These are phyloP conservation scores for Periplaneta americana DNA, from an alignment of 1,140 invertebrate genomes.

Conservation along the genomic window DNA sequence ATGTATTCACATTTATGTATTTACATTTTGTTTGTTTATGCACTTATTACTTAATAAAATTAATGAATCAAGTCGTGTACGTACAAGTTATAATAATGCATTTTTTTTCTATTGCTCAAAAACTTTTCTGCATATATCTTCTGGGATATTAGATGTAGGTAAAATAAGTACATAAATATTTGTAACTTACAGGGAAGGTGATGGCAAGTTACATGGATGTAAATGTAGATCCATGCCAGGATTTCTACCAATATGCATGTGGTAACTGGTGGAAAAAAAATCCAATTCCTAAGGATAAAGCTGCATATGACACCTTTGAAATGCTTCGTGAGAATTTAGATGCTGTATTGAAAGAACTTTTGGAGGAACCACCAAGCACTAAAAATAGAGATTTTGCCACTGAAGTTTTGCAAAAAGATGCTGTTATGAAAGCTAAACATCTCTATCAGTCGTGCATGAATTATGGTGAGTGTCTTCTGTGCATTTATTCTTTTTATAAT, in stretches of 20 bases:
- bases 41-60: too few relatives aligned
- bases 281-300: conserved; percentile 79
- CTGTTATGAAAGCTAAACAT: conserved; percentile 67
- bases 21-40: too few relatives aligned
- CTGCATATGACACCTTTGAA: conserved; percentile 76
- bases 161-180: too few relatives aligned
- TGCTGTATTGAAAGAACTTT: conserved; percentile 56
- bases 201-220: conserved; percentile 76
- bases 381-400: conserved; percentile 27
- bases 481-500: too few relatives aligned
- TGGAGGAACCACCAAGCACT: conserved; percentile 43
- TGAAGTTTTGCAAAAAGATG: conserved; percentile 35
- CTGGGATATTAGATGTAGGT: too few relatives aligned
- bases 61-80: too few relatives aligned
- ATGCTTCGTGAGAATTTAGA: conserved; percentile 72
- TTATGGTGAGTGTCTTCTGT: conserved; percentile 45
- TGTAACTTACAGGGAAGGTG: conserved; percentile 42
- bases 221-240: conserved; percentile 73
- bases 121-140: too few relatives aligned
- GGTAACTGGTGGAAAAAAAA: conserved; percentile 80
- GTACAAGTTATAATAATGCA: too few relatives aligned
- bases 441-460: conserved; percentile 84
- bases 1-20: too few relatives aligned
- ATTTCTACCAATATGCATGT: conserved; percentile 89
- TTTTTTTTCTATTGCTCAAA: too few relatives aligned